Base-by-base conservation (phyloP, 2,113 vertebrate species). In the Datnioides undecimradiatus region DNA sequence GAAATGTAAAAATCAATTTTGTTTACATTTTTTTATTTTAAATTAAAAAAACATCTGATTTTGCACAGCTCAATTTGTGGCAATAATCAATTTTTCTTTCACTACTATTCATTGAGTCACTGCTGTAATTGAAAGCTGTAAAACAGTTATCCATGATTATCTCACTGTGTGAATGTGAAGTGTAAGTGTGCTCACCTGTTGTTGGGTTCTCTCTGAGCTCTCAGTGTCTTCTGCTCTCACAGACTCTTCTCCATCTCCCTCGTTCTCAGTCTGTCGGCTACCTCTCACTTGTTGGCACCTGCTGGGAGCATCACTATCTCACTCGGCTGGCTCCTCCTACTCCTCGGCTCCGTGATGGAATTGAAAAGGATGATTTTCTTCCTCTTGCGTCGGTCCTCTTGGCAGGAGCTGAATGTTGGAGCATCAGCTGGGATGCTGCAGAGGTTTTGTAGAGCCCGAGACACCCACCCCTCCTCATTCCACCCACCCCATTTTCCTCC, bases 251-350 rank as follows among this genome's bases (percentile, higher is more conserved):
- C 89, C 90, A 92, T 92, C 86, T 49, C 86, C 31, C 46, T 71
- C 58, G 62, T 21, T 55, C 76, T 81, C 40, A 2, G 74, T 81
- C 73, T 77, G 69, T 86, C 58, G 51, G 74, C 77, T 84, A 80
- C 88, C 78, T 85, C 88, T 92, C 82, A 92, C 90, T 94, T 93
- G 91, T 90, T 90, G 90, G 91, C 91, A 95, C 93, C 94, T 94
- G 92, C 90, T 88, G 80, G 67, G 90, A 94, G 92, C 93, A 92
- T 94, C 93, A 85, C 88, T 87, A 73, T 90, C 91, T 93, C 91
- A 71, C 89, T 80, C 62, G 10, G 46, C 68, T 64, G 74, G 48
- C 93, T 89, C 87, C 91, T 87, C 87, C 91, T 83, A 41, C 89
- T 85, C 43, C 64, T 80, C 31, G 45, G 45, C 73, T 73, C 82